A percentile compares a stretch with the other conserved stretches of the same genome.
Conservation (phyloP, 2,113 vertebrate genomes). For the Corynorhinus townsendii region DNA sequence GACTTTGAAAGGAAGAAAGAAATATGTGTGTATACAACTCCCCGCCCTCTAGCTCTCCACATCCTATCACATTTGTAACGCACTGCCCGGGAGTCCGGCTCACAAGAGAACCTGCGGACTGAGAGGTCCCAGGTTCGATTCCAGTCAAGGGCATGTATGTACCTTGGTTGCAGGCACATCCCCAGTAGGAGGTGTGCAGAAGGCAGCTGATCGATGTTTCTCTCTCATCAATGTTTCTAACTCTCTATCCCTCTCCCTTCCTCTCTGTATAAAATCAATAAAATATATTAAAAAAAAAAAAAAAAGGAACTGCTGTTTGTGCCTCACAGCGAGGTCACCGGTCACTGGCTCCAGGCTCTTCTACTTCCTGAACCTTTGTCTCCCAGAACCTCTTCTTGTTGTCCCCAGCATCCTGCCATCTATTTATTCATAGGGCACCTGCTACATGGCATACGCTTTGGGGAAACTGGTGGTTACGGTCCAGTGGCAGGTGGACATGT, state of each 20-base stretch:
- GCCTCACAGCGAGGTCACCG: fast-evolving
- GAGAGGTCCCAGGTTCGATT: too few species aligned
- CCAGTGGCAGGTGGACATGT: neutral
- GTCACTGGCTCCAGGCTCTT: neutral
- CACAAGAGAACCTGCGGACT: too few species aligned
- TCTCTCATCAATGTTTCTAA: too few species aligned
- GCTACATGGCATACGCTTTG: fast-evolving
- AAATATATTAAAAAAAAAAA: too few species aligned
- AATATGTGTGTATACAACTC: fast-evolving
- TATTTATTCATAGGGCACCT: neutral
- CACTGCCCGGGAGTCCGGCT: neutral
- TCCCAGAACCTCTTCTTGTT: neutral
- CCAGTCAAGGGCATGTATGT: too few species aligned
- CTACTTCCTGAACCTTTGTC: neutral
- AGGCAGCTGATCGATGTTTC: too few species aligned
- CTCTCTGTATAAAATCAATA: too few species aligned
- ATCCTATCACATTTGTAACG: fast-evolving
- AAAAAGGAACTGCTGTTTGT: fast-evolving
- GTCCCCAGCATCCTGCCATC: neutral
- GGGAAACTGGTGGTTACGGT: neutral
- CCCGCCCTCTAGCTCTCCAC: neutral
- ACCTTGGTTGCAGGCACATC: too few species aligned
- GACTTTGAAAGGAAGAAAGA: neutral
- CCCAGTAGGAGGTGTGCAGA: too few species aligned
- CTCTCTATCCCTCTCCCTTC: too few species aligned